These are phyloP conservation scores for Ceratothoa steindachneri DNA, from an alignment of 2,888 invertebrate genomes.

Conservation along the genomic window DNA sequence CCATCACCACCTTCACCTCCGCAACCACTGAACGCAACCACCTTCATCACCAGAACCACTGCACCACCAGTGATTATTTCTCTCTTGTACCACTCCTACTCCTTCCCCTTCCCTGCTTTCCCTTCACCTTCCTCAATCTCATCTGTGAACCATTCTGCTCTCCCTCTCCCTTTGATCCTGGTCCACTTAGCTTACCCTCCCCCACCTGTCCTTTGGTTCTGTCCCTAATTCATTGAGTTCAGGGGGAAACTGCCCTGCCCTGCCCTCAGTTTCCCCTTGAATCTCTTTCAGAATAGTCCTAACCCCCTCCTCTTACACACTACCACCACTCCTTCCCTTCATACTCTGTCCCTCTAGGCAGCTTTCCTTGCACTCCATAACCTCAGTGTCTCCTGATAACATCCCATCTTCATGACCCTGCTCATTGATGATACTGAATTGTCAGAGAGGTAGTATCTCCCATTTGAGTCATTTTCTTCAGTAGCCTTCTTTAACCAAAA, in stretches of 20 bases:
- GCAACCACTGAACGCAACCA: neutral
- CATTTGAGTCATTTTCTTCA: too few relatives aligned
- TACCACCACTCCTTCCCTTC: conserved; percentile 8
- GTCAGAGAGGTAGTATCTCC: too few relatives aligned
- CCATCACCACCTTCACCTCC: neutral
- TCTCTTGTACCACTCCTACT: neutral
- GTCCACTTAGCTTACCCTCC: conserved; percentile 6
- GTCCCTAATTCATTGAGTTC: too few relatives aligned
- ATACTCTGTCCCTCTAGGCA: neutral
- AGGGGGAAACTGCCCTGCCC: too few relatives aligned
- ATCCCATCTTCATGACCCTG: neutral
- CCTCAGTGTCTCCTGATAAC: neutral
- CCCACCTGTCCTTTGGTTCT: neutral
- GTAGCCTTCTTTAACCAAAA: too few relatives aligned
- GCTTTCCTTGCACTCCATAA: neutral
- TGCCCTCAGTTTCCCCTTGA: too few relatives aligned
- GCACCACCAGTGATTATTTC: neutral
- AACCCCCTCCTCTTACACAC: too few relatives aligned
- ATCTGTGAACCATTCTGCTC: conserved; percentile 3
- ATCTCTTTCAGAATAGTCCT: too few relatives aligned
- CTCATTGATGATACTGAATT: too few relatives aligned
- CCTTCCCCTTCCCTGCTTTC: neutral
- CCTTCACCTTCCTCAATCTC: neutral
- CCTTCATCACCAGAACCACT: neutral
- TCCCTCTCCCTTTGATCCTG: conserved; percentile 1